Percentiles rank a stretch among this genome's conserved stretches.
Evolutionary conservation across 2,888 invertebrate species (phyloP).

Genomic region (Aphelenchoides bicaudatus): DNA sequence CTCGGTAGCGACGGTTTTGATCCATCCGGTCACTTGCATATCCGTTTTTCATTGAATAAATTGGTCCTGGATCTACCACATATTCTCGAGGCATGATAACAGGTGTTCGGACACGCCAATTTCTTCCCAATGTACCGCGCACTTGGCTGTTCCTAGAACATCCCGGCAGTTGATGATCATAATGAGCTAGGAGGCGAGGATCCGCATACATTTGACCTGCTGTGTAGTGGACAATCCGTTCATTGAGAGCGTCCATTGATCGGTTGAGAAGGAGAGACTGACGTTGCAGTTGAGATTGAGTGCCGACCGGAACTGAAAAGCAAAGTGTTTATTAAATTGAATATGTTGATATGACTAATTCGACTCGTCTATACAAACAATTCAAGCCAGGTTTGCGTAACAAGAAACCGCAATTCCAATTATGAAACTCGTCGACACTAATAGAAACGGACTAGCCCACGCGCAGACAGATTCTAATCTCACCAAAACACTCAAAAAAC

Average conservation of each 20-base stretch:
- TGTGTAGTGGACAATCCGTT: slow-evolving; percentile 26
- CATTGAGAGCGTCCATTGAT: slow-evolving; percentile 36
- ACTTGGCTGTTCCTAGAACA: no score
- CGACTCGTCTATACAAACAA: no score
- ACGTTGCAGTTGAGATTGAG: slow-evolving; percentile 2
- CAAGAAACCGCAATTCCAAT: background rate
- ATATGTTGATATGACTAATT: no score
- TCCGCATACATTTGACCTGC: background rate
- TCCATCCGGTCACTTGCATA: background rate
- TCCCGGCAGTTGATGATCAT: no score
- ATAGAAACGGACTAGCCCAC: no score
- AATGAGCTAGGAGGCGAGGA: background rate
- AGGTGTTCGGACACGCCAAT: slow-evolving; percentile 4
- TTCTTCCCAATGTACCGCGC: background rate
- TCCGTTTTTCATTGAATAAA: background rate
- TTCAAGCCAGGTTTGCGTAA: background rate
- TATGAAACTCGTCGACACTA: background rate
- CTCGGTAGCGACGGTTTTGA: slow-evolving; percentile 19
- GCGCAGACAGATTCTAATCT: background rate
- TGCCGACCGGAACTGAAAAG: slow-evolving; percentile 24
- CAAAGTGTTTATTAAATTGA: slow-evolving; percentile 6
- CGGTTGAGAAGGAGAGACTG: slow-evolving; percentile 25
- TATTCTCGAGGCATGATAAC: slow-evolving; percentile 8
- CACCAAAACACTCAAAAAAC: background rate
- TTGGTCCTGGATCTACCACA: slow-evolving; percentile 12